Evolutionary conservation across 2,797 vertebrate species (phyloP).

Genomic region (Trematomus bernacchii): DNA sequence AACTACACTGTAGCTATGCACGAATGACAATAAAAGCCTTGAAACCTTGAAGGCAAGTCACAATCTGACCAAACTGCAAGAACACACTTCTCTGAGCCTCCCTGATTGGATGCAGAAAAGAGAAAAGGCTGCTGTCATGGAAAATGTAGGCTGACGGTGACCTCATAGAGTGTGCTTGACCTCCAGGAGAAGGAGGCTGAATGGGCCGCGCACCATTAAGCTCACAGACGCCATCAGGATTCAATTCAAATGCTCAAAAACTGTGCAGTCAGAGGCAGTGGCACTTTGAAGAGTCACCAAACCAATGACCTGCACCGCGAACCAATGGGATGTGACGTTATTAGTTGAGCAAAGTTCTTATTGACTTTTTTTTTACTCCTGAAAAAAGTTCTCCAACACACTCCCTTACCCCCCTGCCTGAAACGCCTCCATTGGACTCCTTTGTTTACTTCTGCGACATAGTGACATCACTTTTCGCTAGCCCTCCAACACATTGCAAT

Average conservation of each 20-base stretch:
- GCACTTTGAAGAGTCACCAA: slow-evolving; percentile 39
- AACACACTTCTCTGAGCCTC: slow-evolving; percentile 40
- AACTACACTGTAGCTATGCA: too few relatives aligned
- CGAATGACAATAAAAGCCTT: too few relatives aligned
- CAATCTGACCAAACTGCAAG: slow-evolving; percentile 28
- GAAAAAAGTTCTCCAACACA: slow-evolving; percentile 1
- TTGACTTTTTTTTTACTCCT: slow-evolving; percentile 44
- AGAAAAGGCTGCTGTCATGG: slow-evolving; percentile 49
- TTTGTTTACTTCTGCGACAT: too few relatives aligned
- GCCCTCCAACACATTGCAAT: too few relatives aligned
- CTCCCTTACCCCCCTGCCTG: too few relatives aligned
- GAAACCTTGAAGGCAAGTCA: slow-evolving; percentile 19
- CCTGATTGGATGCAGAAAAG: slow-evolving; percentile 51
- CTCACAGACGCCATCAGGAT: slow-evolving; percentile 70
- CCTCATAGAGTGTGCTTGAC: slow-evolving; percentile 80
- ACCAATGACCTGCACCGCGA: slow-evolving; percentile 35
- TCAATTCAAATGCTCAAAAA: slow-evolving; percentile 63
- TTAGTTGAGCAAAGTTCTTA: slow-evolving; percentile 36
- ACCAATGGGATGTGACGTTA: slow-evolving; percentile 32
- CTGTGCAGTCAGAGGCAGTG: slow-evolving; percentile 40
- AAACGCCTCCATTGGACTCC: too few relatives aligned
- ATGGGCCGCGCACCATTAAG: slow-evolving; percentile 77
- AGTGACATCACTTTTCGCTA: too few relatives aligned
- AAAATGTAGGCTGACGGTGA: slow-evolving; percentile 64
- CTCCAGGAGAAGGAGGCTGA: slow-evolving; percentile 71